Evolutionary conservation across 2,888 invertebrate genomes (phyloP), one percentile per base, ranked within the genome.

Genomic region (Drosophila formosana): DNA sequence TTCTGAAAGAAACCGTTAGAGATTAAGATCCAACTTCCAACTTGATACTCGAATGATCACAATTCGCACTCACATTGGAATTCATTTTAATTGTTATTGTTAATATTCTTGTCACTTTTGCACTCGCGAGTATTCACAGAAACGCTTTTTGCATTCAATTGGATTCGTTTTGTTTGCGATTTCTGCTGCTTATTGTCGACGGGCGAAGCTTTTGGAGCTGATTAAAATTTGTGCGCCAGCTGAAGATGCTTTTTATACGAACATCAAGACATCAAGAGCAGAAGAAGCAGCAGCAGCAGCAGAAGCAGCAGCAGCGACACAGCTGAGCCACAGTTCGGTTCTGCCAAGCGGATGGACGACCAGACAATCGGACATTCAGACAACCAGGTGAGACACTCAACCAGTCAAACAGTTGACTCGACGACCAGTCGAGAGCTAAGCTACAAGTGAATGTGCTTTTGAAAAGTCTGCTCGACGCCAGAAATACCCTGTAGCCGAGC

Each of bases 241-340:
- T 80, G 82, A 90, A 91, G 91, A 91, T 91, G 91, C 91, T 90
- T 91, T 91, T 91, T 91, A 91, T 91, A 91, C 77, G 53, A 47
- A 9, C 8, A 45, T 18, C 32, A 23, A 13, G 9, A 13, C 8
- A 28, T 61, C n/a, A 55, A 57, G 43, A 64, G 60, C 18, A 18
- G 25, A 50, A 45, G 67, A 23, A 43, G 41, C 9, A 37, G 37
- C 3, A 25, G 34, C 6, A 56, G 56, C 9, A 45, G 45, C 28
- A 53, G 28, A 4, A 28, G 39, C 52, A 66, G 63, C 39, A 25
- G 28, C 55, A 23, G 55, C 52, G 26, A 37, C 62, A 41, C 56
- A 75, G 64, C 66, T 57, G 76, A 70, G 78, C 62, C 47, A 56
- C 62, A 63, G 60, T 56, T 75, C 78, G 63, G 76, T 88, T 82